Percentiles rank a stretch among this genome's conserved stretches.
Conservation (phyloP, 2,113 vertebrate species). For the Zapus hudsonius region DNA sequence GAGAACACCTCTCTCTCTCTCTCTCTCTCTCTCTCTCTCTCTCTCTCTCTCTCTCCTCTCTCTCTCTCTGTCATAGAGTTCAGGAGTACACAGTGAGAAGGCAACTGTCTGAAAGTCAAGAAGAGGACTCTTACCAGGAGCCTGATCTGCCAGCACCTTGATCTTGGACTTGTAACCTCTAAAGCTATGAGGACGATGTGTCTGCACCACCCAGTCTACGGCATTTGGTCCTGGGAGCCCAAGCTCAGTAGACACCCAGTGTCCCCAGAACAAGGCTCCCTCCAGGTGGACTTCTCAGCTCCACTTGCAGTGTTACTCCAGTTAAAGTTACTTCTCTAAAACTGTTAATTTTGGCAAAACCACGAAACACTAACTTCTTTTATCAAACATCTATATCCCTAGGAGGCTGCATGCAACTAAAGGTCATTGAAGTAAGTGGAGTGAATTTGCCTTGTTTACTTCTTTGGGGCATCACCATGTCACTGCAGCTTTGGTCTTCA, state of each 20-base stretch:
- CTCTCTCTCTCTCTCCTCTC: rapidly evolving
- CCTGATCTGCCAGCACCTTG: not conserved
- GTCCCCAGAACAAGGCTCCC: not conserved
- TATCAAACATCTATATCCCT: not conserved
- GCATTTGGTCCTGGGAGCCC: not conserved
- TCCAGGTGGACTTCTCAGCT: not conserved
- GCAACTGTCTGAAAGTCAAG: not conserved
- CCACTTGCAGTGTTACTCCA: not conserved
- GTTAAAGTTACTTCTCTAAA: constrained; percentile 30
- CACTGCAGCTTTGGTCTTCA: no score
- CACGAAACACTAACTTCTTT: not conserved
- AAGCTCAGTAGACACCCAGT: no score
- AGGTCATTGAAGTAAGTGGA: not conserved
- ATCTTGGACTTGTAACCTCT: not conserved
- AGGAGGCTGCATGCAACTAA: not conserved
- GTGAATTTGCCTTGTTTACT: not conserved
- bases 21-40: not conserved
- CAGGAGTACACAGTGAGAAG: no score
- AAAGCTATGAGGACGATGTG: not conserved
- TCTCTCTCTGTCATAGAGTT: no score
- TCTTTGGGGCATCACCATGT: no score
- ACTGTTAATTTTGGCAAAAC: not conserved
- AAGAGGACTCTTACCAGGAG: not conserved
- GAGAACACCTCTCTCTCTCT: not conserved
- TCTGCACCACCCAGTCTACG: rapidly evolving